phyloP scores from a whole-genome alignment of 1,140 invertebrate species.

The Saccostrea echinata region DNA sequence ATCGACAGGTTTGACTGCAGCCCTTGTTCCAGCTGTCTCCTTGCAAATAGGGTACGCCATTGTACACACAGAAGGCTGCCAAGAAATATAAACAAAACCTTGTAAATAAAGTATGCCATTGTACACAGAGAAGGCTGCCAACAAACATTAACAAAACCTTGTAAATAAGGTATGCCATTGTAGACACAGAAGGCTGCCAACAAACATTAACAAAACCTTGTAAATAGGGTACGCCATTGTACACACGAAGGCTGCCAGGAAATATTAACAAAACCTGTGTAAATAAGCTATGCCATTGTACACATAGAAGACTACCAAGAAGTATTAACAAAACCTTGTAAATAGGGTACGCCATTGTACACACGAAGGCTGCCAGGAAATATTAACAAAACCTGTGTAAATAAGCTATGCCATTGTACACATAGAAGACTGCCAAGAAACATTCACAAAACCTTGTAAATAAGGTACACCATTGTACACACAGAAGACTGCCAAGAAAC shows the following conservation, averaged over 20 bases:
- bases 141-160: too few species aligned
- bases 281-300: constrained; percentile 68
- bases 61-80: constrained; percentile 71
- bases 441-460: too few species aligned
- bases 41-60: constrained; percentile 65
- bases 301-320: constrained; percentile 67
- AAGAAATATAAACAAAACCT: too few species aligned
- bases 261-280: too few species aligned
- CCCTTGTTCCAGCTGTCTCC: constrained; percentile 68
- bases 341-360: constrained; percentile 68
- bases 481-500: constrained; percentile 68
- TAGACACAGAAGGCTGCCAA: constrained; percentile 70
- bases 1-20: constrained; percentile 65
- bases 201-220: too few species aligned
- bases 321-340: too few species aligned
- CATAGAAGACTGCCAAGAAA: constrained; percentile 67
- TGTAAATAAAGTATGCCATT: constrained; percentile 66
- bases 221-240: constrained; percentile 67
- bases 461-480: constrained; percentile 70
- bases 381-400: too few species aligned
- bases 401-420: constrained; percentile 69
- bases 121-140: constrained; percentile 70
- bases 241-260: constrained; percentile 67
- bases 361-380: constrained; percentile 67
- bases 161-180: constrained; percentile 66